These are phyloP conservation scores for Taenioides sp. DNA, from an alignment of 2,797 vertebrate species.

Conservation along the genomic window DNA sequence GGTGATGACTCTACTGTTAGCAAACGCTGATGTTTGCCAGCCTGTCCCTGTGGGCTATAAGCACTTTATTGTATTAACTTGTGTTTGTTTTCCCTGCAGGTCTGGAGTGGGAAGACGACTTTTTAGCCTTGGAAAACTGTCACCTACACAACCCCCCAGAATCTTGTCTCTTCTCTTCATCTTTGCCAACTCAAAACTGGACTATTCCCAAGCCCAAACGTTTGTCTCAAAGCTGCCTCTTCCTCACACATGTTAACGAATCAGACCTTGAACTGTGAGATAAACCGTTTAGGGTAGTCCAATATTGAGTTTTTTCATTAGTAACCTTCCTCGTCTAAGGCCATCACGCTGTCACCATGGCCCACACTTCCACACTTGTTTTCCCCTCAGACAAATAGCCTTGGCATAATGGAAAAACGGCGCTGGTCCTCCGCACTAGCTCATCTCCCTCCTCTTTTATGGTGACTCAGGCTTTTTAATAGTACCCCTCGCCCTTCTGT, in stretches of 20 bases:
- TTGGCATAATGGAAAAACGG: constrained; percentile 80
- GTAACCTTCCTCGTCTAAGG: constrained; percentile 28
- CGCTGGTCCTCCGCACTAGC: constrained; percentile 48
- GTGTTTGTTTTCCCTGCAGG: constrained; percentile 68
- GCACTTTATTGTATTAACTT: constrained; percentile 14
- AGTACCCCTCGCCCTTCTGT: constrained; percentile 17
- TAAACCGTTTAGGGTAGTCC: constrained; percentile 40
- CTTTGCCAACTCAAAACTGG: constrained; percentile 54
- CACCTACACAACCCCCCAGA: constrained; percentile 53
- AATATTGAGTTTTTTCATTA: constrained; percentile 18
- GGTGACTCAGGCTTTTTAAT: constrained; percentile 71
- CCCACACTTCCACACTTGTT: constrained; percentile 73
- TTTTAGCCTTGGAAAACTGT: constrained; percentile 81
- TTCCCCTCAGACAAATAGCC: constrained; percentile 62
- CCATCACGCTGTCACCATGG: constrained; percentile 58
- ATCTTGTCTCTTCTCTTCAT: constrained; percentile 71
- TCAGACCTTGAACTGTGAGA: constrained; percentile 89
- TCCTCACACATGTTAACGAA: constrained; percentile 84
- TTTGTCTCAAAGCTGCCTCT: constrained; percentile 54
- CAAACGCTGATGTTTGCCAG: constrained; percentile 19
- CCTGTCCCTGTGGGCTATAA: constrained; percentile 28
- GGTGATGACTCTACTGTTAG: constrained; percentile 18
- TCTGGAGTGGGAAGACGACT: constrained; percentile 94
- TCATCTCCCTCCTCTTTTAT: constrained; percentile 52
- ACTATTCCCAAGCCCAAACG: constrained; percentile 17